Conservation (phyloP, 2,888 invertebrate genomes). For the Apodemia zela region DNA sequence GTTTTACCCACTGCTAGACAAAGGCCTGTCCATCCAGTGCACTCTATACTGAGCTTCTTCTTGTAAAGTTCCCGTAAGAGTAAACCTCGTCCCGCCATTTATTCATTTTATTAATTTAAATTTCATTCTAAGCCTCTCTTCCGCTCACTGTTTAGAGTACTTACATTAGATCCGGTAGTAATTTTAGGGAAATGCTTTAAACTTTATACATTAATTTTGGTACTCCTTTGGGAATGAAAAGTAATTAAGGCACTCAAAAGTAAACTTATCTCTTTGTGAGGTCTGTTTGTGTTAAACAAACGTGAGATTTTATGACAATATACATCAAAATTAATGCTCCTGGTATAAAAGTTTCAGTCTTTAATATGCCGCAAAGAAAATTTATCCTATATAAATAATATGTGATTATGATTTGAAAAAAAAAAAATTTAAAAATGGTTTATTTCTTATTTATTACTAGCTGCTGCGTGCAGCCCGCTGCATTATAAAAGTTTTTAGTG, state of each 20-base stretch:
- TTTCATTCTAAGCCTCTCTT: not conserved
- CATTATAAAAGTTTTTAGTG: too few relatives aligned
- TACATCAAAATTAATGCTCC: conserved; percentile 8
- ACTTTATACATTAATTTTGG: conserved; percentile 1
- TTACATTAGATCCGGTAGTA: not conserved
- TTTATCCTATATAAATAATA: not conserved
- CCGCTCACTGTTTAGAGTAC: not conserved
- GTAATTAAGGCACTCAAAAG: conserved; percentile 5
- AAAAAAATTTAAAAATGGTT: too few relatives aligned
- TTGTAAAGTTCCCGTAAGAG: not conserved
- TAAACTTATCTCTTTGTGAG: conserved; percentile 15
- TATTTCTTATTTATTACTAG: too few relatives aligned
- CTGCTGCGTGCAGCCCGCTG: too few relatives aligned
- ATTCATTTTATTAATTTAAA: not conserved
- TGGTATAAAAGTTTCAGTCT: not conserved
- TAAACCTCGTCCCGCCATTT: not conserved
- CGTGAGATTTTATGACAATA: conserved; percentile 5
- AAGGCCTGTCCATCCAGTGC: not conserved
- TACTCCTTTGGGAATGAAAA: not conserved
- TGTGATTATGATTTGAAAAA: too few relatives aligned
- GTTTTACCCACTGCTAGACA: too few relatives aligned
- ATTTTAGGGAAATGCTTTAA: not conserved
- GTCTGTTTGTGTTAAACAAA: not conserved
- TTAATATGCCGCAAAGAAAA: not conserved
- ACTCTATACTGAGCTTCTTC: not conserved